Percentiles rank a stretch among this genome's conserved stretches.
Conservation (phyloP, 2,113 vertebrate genomes). For the Pungitius pungitius region DNA sequence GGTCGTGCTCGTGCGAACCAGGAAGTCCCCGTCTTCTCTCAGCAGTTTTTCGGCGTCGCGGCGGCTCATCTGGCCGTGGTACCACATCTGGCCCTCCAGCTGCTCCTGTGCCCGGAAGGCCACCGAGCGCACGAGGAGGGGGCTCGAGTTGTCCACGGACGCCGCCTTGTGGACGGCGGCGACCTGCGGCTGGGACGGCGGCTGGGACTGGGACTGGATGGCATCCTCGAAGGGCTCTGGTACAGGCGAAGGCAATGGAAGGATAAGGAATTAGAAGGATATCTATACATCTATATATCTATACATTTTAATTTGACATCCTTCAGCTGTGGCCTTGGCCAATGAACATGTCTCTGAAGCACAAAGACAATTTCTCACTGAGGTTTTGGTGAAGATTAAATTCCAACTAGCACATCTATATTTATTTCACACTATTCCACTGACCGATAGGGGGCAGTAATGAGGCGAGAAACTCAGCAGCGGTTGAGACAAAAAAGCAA, state of each 20-base stretch:
- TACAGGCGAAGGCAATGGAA: conserved; percentile 15
- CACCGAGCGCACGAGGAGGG: conserved; percentile 81
- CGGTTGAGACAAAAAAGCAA: neutral
- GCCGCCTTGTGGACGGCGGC: conserved; percentile 82
- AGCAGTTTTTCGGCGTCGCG: conserved; percentile 93
- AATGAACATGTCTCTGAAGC: neutral
- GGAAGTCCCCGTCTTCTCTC: conserved; percentile 91
- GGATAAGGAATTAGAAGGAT: conserved; percentile 8
- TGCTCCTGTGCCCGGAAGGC: conserved; percentile 83
- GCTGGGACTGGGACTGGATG: conserved; percentile 85
- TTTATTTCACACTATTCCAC: neutral
- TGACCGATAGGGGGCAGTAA: neutral
- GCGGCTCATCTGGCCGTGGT: conserved; percentile 94
- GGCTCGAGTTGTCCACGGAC: conserved; percentile 87
- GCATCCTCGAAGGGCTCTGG: conserved; percentile 96
- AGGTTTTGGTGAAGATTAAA: neutral
- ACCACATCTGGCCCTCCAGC: conserved; percentile 89
- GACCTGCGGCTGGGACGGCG: conserved; percentile 65
- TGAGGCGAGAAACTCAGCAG: neutral
- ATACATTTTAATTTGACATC: neutral
- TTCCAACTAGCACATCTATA: too few relatives aligned
- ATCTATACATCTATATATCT: too few relatives aligned
- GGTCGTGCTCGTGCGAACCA: conserved; percentile 94
- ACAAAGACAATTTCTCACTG: neutral
- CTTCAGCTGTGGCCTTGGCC: neutral